phyloP scores from a whole-genome alignment of 1,140 invertebrate genomes.

The Lerema accius region DNA sequence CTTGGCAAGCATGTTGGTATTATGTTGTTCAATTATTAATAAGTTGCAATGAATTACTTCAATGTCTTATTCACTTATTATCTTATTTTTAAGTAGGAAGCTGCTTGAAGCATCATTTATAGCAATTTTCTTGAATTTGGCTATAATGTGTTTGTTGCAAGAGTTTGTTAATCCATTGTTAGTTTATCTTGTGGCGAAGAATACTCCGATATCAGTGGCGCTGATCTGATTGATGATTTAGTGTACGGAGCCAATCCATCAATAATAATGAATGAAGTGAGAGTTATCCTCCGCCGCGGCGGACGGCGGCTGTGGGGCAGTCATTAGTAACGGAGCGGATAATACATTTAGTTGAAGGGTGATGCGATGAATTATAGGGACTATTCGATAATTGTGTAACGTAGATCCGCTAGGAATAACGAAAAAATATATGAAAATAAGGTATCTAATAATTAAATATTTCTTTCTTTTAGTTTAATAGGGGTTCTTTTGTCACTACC shows the following conservation, averaged over 20 bases:
- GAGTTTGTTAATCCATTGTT: not conserved
- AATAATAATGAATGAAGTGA: slow-evolving; percentile 22
- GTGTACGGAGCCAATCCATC: slow-evolving; percentile 12
- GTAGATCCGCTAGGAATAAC: no score
- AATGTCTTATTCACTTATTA: no score
- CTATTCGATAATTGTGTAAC: no score
- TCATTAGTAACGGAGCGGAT: slow-evolving; percentile 9
- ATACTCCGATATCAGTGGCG: not conserved
- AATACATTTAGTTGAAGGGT: slow-evolving; percentile 15
- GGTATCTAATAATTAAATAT: no score
- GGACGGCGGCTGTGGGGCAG: not conserved
- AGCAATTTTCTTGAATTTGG: no score
- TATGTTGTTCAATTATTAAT: no score
- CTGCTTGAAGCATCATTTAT: no score
- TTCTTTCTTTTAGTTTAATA: no score
- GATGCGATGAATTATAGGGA: not conserved
- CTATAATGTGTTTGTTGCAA: not conserved
- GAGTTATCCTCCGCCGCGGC: slow-evolving; percentile 11
- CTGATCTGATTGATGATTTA: slow-evolving; percentile 15
- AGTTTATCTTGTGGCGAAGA: not conserved
- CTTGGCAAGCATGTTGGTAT: slow-evolving; percentile 40
- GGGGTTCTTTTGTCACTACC: no score
- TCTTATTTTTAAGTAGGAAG: no score
- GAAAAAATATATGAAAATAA: no score
- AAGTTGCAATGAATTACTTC: no score